Base-by-base conservation (phyloP, 1,140 invertebrate genomes). In the Cotesia vestalis region DNA sequence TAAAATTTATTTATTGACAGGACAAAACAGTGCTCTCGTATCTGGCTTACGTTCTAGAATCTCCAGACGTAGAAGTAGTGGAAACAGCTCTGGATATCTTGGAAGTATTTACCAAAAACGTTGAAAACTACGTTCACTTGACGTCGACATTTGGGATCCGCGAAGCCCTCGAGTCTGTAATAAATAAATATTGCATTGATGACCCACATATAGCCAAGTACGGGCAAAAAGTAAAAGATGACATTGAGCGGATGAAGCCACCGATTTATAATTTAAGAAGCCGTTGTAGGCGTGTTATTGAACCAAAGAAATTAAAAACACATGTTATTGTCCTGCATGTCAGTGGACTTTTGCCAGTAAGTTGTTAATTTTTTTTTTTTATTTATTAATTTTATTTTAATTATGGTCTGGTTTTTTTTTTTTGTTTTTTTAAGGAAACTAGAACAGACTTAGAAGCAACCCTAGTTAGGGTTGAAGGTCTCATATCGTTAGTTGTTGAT, bases 21-120 rank as follows among this genome's bases (percentile, higher is more conserved):
- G 86, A 87, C 36, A 86, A 84, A 80, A 87, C 86, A 11, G 85
- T 87, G 4, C 75, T 87, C 0, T 86, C 83, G 0, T 87, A 86
- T 59, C 69, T 87, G 36, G 86, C 86, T 1, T 86, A 83, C 34
- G 80, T 87, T 2, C 76, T 87, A n/a, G 85, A 87, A 66, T 79
- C 82, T 72, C 83, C 84, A 9, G 83, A 87, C 53, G 34, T 67
- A 3, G 83, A 87, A 62, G 79, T 87, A 8, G 80, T 87, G 6
- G 68, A 78, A 17, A 53, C 86, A 52, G 82, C 84, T 4, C 75
- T 87, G 17, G 82, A 85, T 20, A 84, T 84, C 36, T 73, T 87
- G 1, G 85, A 87, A 38, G 76, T 82, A 38, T 86, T 87, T 74
- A 83, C 85, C 4, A 84, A 82, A 73, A 87, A 87, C 77, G 80